Percentiles rank a stretch among this genome's conserved stretches.
These are phyloP conservation scores for Drosophila subquinaria DNA, from an alignment of 2,888 invertebrate genomes.

Conservation along the genomic window DNA sequence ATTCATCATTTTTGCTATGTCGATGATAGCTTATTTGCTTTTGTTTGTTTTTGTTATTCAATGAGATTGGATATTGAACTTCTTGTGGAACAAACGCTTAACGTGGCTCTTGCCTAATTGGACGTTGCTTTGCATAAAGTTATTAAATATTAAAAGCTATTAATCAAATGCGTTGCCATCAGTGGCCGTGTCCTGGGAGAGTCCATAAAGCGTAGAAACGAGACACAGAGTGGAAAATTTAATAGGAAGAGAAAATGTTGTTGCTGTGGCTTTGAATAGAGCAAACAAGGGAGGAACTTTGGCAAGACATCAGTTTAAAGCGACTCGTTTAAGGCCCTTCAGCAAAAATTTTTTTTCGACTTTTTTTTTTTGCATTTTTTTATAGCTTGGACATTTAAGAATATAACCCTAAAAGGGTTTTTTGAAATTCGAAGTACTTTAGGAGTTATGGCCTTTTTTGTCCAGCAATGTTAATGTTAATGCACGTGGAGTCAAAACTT, in stretches of 20 bases:
- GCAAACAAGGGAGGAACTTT: not conserved
- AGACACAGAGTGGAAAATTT: not conserved
- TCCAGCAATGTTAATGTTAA: too few species aligned
- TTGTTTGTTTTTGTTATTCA: not conserved
- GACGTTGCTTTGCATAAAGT: constrained; percentile 24
- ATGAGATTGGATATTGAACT: not conserved
- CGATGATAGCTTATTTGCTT: not conserved
- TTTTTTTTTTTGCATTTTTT: too few species aligned
- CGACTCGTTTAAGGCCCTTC: too few species aligned
- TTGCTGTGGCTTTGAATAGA: not conserved
- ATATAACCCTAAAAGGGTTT: too few species aligned
- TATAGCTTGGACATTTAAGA: too few species aligned
- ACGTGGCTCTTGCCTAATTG: constrained; percentile 29
- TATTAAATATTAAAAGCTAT: constrained; percentile 67
- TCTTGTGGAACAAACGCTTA: constrained; percentile 4
- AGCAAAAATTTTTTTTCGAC: too few species aligned
- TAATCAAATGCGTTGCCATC: constrained; percentile 54
- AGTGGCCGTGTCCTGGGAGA: not conserved
- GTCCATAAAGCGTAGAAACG: not conserved
- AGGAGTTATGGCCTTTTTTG: too few species aligned
- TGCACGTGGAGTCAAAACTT: too few species aligned
- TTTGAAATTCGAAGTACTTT: too few species aligned
- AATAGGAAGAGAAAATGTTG: not conserved
- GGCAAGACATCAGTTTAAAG: constrained; percentile 3
- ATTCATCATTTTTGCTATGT: not conserved